Evolutionary conservation across 2,113 vertebrate genomes (phyloP), one percentile per base, ranked within the genome.

Genomic region (Phodopus roborovskii): DNA sequence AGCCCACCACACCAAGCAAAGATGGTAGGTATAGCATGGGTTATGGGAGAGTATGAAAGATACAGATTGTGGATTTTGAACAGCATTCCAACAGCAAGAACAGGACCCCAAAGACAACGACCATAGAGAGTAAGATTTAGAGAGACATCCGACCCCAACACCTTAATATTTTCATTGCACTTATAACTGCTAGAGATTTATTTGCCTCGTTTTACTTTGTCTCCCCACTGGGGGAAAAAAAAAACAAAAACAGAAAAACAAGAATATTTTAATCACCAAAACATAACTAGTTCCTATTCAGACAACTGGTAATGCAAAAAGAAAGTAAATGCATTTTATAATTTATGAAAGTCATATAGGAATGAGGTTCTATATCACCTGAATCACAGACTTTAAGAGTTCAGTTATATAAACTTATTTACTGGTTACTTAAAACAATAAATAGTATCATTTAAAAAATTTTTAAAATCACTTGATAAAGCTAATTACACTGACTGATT

Each of bases 181-280:
- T n/a, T n/a, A n/a, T n/a, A n/a, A n/a, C n/a, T 87, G 53, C 60
- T 89, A 78, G 79, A 79, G n/a, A n/a, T n/a, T n/a, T 90, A n/a
- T 73, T 60, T 42, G 64, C 39, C 94, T 88, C 42, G 75, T 19
- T 90, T 82, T 94, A 83, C 60, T 42, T 53, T 96, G 11, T 81
- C 56, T 73, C 94, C 60, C 60, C 66, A 94, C 7, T 62, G 28
- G 11, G 70, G 3, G 42, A 56, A 93, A 96, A 95, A 92, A 50
- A 22, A 53, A 53, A 50, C 50, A 53, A 53, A 53, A 53, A 53
- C 50, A 53, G 42, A 58, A 93, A 96, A 95, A 92, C 28, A 91
- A 42, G 66, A 96, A 97, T 48, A 39, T 68, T 83, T 94, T 93
- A 88, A 77, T 60, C 73, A 96, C 16, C 66, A 62, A 42, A 42